Evolutionary conservation across 2,797 vertebrate species (phyloP).

Genomic region (Melopsittacus undulatus): DNA sequence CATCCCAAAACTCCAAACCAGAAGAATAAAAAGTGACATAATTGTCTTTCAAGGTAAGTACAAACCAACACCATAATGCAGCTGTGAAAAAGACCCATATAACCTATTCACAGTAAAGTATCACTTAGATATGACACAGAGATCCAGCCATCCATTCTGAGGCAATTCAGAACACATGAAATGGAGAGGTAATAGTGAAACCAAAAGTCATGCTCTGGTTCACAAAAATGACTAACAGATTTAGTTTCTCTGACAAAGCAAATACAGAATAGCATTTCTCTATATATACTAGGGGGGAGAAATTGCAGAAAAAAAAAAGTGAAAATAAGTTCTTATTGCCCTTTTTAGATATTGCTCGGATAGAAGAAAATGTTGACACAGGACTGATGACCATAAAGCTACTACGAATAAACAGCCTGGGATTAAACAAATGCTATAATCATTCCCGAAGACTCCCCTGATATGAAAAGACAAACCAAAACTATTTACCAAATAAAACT

Average conservation of each 20-base stretch:
- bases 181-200: neutral
- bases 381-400: neutral
- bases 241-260: neutral
- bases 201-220: neutral
- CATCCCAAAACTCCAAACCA: neutral
- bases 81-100: neutral
- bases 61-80: neutral
- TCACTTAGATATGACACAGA: neutral
- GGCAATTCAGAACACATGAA: neutral
- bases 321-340: neutral
- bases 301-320: neutral
- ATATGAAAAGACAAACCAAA: neutral
- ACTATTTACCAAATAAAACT: neutral
- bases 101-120: neutral
- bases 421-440: neutral
- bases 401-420: neutral
- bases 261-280: neutral
- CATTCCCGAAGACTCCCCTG: neutral
- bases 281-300: neutral
- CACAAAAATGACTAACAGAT: neutral
- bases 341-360: neutral
- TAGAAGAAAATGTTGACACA: neutral
- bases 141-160: neutral
- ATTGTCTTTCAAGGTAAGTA: neutral
- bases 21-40: neutral